phyloP scores from a whole-genome alignment of 2,113 vertebrate species.

The Dicrurus megarhynchus region DNA sequence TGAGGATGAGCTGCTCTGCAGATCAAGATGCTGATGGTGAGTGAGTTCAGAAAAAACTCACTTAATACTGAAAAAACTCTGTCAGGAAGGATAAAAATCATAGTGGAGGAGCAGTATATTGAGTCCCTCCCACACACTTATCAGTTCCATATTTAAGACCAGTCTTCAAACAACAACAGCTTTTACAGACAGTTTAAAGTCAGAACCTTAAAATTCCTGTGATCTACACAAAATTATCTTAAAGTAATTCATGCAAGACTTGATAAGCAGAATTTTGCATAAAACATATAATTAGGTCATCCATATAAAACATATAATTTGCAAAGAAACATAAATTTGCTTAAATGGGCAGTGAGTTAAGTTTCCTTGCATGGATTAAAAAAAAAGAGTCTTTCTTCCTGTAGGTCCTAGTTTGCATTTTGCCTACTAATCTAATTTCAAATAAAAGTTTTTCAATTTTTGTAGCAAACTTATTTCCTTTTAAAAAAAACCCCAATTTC shows the following conservation, averaged over 20 bases:
- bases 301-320: neutral
- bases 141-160: constrained; percentile 69
- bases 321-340: neutral
- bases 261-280: neutral
- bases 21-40: constrained; percentile 45
- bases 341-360: neutral
- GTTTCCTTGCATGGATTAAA: neutral
- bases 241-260: neutral
- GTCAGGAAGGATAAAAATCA: constrained; percentile 74
- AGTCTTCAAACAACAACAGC: constrained; percentile 21
- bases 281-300: neutral
- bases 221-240: neutral
- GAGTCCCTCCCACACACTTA: constrained; percentile 79
- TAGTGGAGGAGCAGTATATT: constrained; percentile 62
- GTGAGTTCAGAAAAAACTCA: constrained; percentile 37
- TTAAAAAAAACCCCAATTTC: neutral
- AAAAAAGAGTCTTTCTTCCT: neutral
- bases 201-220: neutral
- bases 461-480: neutral
- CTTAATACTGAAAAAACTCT: constrained; percentile 59
- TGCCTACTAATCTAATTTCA: neutral
- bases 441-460: neutral
- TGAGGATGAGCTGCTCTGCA: constrained; percentile 37
- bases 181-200: constrained; percentile 21
- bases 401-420: neutral